These are phyloP conservation scores for Alligator sinensis DNA, from an alignment of 2,113 vertebrate genomes.

Conservation along the genomic window DNA sequence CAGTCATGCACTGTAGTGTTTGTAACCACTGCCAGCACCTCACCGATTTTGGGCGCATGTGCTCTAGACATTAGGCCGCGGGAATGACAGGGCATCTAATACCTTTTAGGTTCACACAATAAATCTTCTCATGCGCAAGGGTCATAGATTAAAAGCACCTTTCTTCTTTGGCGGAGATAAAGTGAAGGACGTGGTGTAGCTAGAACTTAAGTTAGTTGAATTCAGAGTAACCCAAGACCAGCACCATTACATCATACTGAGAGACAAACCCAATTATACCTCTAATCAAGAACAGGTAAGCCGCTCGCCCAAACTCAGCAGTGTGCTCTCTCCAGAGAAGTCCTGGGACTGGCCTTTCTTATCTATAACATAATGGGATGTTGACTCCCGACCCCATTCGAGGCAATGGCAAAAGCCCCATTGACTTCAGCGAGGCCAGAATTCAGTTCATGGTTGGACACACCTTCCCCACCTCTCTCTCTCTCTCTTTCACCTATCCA, in stretches of 20 bases:
- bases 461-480: not conserved
- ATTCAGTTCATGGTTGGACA: not conserved
- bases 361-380: too few relatives aligned
- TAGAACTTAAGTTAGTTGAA: not conserved
- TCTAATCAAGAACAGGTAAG: not conserved
- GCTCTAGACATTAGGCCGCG: not conserved
- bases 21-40: not conserved
- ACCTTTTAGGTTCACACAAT: not conserved
- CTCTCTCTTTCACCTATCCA: not conserved
- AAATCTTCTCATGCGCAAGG: not conserved
- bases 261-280: not conserved
- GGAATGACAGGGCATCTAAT: fast-evolving
- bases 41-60: not conserved
- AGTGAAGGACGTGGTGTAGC: not conserved
- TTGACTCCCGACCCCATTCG: not conserved
- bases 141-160: not conserved
- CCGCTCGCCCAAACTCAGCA: not conserved
- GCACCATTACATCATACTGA: not conserved
- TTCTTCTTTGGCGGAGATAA: conserved; percentile 44
- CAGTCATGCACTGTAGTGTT: not conserved
- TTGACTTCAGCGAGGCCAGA: conserved; percentile 49
- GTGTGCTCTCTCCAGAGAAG: not conserved
- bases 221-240: not conserved
- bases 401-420: conserved; percentile 49
- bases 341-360: too few relatives aligned